phyloP scores from a whole-genome alignment of 2,113 vertebrate genomes.

The Hoplias malabaricus region DNA sequence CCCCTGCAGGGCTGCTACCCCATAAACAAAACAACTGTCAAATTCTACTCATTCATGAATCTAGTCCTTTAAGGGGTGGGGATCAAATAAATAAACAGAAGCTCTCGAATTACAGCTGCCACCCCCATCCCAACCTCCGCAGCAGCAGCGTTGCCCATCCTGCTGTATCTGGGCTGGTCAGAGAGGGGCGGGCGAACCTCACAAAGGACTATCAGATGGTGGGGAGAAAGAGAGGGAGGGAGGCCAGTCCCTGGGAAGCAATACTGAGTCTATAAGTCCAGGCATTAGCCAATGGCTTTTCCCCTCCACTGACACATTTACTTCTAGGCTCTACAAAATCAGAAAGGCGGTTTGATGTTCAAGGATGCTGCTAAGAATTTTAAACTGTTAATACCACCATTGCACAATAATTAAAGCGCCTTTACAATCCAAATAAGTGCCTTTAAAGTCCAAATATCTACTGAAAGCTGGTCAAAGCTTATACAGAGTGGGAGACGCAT shows the following conservation, averaged over 20 bases:
- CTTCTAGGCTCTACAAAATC: not conserved
- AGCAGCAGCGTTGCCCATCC: slow-evolving; percentile 15
- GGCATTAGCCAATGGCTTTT: not conserved
- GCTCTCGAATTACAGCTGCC: slow-evolving; percentile 33
- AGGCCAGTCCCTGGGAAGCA: slow-evolving; percentile 25
- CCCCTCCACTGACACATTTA: not conserved
- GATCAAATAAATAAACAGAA: slow-evolving; percentile 45
- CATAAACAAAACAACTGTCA: not conserved
- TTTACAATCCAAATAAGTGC: not conserved
- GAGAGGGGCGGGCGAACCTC: slow-evolving; percentile 34
- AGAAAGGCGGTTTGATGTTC: not conserved
- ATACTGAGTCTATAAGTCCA: not conserved
- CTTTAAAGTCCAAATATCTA: not conserved
- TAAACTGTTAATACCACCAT: not conserved
- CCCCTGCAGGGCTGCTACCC: not conserved
- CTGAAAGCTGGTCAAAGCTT: not conserved
- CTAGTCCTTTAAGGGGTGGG: slow-evolving; percentile 35
- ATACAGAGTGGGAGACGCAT: not conserved
- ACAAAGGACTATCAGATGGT: slow-evolving; percentile 43
- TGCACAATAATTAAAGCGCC: not conserved
- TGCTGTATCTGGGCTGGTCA: slow-evolving; percentile 28
- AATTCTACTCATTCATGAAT: slow-evolving; percentile 2
- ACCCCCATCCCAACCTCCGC: slow-evolving; percentile 36
- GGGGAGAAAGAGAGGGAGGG: not conserved
- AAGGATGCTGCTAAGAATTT: not conserved